phyloP scores from a whole-genome alignment of 2,113 vertebrate species.

The Siphamia tubifer region DNA sequence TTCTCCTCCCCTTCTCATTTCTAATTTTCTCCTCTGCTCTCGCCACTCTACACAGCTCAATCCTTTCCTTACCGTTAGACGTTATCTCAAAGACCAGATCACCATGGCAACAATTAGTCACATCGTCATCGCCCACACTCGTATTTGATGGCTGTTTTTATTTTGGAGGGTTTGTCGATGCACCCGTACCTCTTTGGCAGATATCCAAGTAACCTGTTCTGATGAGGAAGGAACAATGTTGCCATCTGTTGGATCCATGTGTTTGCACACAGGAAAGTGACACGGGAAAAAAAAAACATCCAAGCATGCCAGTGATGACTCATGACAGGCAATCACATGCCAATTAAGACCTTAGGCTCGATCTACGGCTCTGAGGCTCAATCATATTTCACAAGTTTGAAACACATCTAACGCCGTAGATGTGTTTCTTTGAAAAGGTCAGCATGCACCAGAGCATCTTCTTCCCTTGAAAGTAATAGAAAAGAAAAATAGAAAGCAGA shows the following conservation, averaged over 20 bases:
- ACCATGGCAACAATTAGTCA: conserved; percentile 80
- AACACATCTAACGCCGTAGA: conserved; percentile 8
- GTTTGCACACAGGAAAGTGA: conserved; percentile 40
- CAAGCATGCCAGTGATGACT: conserved; percentile 50
- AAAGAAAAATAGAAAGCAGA: not conserved
- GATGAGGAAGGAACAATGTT: conserved; percentile 72
- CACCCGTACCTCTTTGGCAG: conserved; percentile 52
- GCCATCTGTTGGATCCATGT: conserved; percentile 78
- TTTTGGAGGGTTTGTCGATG: conserved; percentile 60
- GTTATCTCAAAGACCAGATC: conserved; percentile 70
- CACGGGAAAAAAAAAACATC: conserved; percentile 45
- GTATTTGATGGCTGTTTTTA: conserved; percentile 75
- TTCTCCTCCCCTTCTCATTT: not conserved
- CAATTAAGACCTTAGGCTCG: conserved; percentile 53
- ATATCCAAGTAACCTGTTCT: conserved; percentile 56
- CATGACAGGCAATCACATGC: conserved; percentile 59
- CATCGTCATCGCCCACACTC: conserved; percentile 72
- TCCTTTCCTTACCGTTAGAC: conserved; percentile 50
- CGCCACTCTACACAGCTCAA: not conserved
- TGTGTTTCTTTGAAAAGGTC: conserved; percentile 21
- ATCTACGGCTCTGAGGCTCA: conserved; percentile 7
- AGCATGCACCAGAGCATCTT: not conserved
- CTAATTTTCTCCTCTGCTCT: conserved; percentile 26
- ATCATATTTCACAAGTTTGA: conserved; percentile 24
- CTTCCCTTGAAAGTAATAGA: conserved; percentile 23